Base-by-base conservation (phyloP, 2,113 vertebrate species). In the Herpailurus yagouaroundi region DNA sequence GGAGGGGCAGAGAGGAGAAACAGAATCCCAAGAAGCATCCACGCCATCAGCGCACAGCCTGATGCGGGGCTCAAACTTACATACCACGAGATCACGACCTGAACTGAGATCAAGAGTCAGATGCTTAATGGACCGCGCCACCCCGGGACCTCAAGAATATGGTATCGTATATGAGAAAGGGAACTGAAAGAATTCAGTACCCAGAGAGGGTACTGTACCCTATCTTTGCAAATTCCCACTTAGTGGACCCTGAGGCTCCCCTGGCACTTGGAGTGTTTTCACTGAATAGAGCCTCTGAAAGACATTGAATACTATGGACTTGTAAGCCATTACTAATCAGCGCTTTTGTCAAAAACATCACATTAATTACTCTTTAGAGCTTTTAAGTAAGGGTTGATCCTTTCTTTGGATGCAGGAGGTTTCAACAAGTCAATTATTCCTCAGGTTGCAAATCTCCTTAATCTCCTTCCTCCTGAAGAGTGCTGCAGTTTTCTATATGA, bases 401-500 rank as follows among this genome's bases (percentile, higher is more conserved):
- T 60, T 89, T 94, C 31, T 60, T 89, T 94, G 52, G 45, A 84
- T 81, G 60, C 66, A 91, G 66, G 52, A 73, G 36, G 38, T 77
- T 94, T 98, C 45, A 94, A 83, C 57, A 97, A 97, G 85, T 91
- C 76, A 94, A 15, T 95, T 95, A 97, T 91, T 96, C 52, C 31
- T 97, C 66, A 86, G 29, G 64, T 93, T 95, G 29, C 77, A 98
- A 95, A 82, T 89, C 84, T 79, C 38, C 31, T 93, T 85, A 95
- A 94, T 96, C 69, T 88, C 50, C 23, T 88, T 95, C 48, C 76
- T 97, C 3, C 48, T 83, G 57, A 68, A 86, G 84, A 84, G 38
- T 94, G 57, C 86, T 97, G 82, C 89, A 23, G 95, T 98, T 97
- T 98, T 89, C 86, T 95, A 31, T 89, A 73, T 60, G 15, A 97